Conservation (phyloP, 2,113 vertebrate genomes). For the Micronisus gabar region DNA sequence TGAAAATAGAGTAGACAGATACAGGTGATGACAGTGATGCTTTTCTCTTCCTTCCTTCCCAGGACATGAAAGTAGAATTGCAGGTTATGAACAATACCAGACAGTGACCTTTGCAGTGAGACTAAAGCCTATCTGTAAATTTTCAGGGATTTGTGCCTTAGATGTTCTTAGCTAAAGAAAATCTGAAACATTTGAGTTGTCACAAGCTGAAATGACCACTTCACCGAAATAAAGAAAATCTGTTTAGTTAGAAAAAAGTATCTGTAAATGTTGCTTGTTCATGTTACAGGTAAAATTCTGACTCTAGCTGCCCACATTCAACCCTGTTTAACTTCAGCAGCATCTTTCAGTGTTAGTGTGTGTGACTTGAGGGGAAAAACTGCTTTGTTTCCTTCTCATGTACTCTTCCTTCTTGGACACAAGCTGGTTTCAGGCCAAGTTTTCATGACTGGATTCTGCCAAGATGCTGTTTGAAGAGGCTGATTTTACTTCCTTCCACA, state of each 20-base stretch:
- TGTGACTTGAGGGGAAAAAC: not conserved
- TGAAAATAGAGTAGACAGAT: not conserved
- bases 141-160: not conserved
- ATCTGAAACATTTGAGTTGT: not conserved
- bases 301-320: not conserved
- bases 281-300: not conserved
- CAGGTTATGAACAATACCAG: not conserved
- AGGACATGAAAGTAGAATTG: not conserved
- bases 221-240: not conserved
- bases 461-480: not conserved
- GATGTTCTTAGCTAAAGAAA: not conserved
- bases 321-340: not conserved
- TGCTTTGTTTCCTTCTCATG: not conserved
- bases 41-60: not conserved
- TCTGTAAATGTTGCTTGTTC: not conserved
- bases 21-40: not conserved
- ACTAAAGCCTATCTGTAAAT: not conserved
- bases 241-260: not conserved
- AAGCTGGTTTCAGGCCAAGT: not conserved
- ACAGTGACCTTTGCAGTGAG: not conserved
- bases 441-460: not conserved
- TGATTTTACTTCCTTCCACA: not conserved
- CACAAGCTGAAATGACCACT: not conserved
- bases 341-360: not conserved
- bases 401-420: not conserved